These are phyloP conservation scores for Phlogophora meticulosa DNA, from an alignment of 2,888 invertebrate species.

Conservation along the genomic window DNA sequence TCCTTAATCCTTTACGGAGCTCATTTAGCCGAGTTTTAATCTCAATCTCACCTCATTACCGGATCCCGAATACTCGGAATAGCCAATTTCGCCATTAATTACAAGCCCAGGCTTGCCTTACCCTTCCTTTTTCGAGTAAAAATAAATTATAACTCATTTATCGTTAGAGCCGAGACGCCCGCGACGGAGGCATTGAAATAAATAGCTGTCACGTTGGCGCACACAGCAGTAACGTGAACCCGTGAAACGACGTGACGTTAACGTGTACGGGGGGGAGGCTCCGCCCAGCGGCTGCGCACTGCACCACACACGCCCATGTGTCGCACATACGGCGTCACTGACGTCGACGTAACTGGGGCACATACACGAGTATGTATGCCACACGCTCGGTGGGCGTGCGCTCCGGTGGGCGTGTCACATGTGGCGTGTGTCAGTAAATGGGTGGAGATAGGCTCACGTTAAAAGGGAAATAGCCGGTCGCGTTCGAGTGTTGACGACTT, in stretches of 20 bases:
- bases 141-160: slow-evolving; percentile 91
- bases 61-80: slow-evolving; percentile 89
- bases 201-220: slow-evolving; percentile 85
- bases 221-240: slow-evolving; percentile 76
- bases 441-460: slow-evolving; percentile 74
- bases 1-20: slow-evolving; percentile 85
- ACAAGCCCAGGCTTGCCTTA: slow-evolving; percentile 81
- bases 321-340: slow-evolving; percentile 77
- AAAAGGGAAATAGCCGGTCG: slow-evolving; percentile 67
- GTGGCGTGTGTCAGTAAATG: slow-evolving; percentile 76
- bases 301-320: slow-evolving; percentile 81
- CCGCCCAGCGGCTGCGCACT: slow-evolving; percentile 86
- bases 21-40: slow-evolving; percentile 89
- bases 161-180: slow-evolving; percentile 78
- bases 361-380: slow-evolving; percentile 77
- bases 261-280: slow-evolving; percentile 80
- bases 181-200: slow-evolving; percentile 79
- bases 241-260: slow-evolving; percentile 77
- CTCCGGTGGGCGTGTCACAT: slow-evolving; percentile 81
- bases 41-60: slow-evolving; percentile 90
- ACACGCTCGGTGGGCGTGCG: slow-evolving; percentile 79
- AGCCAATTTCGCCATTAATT: slow-evolving; percentile 91
- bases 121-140: slow-evolving; percentile 89
- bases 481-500: slow-evolving; percentile 59
- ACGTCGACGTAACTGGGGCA: slow-evolving; percentile 83